Base-by-base conservation (phyloP, 2,113 vertebrate species). In the Vicugna pacos region DNA sequence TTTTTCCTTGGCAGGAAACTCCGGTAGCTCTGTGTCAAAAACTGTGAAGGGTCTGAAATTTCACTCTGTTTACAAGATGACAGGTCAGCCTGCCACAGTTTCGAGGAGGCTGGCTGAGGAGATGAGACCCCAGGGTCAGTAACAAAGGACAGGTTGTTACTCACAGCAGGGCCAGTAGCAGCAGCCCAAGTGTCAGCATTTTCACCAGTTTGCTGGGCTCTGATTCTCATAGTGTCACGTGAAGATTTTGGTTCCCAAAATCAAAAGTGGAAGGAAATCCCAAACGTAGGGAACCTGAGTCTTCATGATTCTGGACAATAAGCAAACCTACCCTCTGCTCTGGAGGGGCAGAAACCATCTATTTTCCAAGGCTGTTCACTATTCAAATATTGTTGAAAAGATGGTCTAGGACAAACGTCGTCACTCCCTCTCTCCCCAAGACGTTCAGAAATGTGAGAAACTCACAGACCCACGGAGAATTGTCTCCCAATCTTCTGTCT, bases 1-100 rank as follows among this genome's bases (percentile, higher is more conserved):
- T 89, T 94, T 94, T 84, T 83, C 62, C 62, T 83, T 65, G 79
- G 89, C 48, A 84, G 38, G 56, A 70, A 73, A 77, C n/a, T 92
- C 89, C 54, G 62, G 62, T 64, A 48, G 35, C 46, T 70, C 54
- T 72, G n/a, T 95, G 46, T 69, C 16, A 69, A 70, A n/a, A 89
- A 73, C 7, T 28, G 30, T 28, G 54, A 64, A 90, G 46, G 1
- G 1, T 54, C 91, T 93, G 80, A 80, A 67, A 80, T 64, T 86
- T 87, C 65, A 80, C 81, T 91, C 22, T 72, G 11, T 62, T 82
- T 56, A 54, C 75, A 73, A 73, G 56, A 19, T 19, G 48, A 80
- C 52, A 38, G 46, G 69, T 69, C 70, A 89, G 69, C 50, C 60
- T 52, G 10, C 50, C 42, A 9, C 22, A n/a, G 50, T 75, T 82